These are phyloP conservation scores for Drosophila leontia DNA, from an alignment of 1,140 invertebrate genomes.

Conservation along the genomic window DNA sequence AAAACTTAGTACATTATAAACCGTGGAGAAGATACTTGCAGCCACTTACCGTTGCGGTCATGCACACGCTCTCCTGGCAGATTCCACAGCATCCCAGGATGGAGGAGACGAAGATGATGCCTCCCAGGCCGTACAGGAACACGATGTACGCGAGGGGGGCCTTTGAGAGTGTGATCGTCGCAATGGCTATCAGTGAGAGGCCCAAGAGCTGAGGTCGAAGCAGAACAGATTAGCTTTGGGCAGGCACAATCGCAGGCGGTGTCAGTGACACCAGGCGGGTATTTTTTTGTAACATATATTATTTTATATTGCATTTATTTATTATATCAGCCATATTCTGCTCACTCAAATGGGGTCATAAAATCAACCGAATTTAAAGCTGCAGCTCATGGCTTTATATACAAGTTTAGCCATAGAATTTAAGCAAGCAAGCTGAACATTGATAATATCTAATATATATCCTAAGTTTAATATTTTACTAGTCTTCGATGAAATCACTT, in stretches of 20 bases:
- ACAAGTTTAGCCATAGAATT: background rate
- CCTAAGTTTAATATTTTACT: background rate
- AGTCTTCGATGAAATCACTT: constrained; percentile 1
- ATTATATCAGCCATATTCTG: no score
- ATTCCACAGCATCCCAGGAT: constrained; percentile 78
- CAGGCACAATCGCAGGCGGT: background rate
- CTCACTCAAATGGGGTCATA: background rate
- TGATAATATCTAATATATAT: background rate
- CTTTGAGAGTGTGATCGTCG: constrained; percentile 48
- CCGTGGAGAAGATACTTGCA: background rate
- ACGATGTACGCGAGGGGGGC: constrained; percentile 55
- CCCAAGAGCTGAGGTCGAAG: constrained; percentile 55
- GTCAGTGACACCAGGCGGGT: constrained; percentile 16
- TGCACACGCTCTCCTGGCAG: constrained; percentile 72
- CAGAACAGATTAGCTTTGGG: constrained; percentile 35
- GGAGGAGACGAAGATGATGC: constrained; percentile 62
- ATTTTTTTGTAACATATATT: background rate
- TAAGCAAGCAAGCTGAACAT: background rate
- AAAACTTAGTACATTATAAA: constrained; percentile 4
- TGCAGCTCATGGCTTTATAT: background rate
- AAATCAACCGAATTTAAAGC: background rate
- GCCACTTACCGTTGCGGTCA: constrained; percentile 74
- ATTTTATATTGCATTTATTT: background rate
- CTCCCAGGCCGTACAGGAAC: constrained; percentile 63
- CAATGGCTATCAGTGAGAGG: constrained; percentile 59